phyloP scores from a whole-genome alignment of 2,113 vertebrate genomes.

The Cranoglanis bouderius region DNA sequence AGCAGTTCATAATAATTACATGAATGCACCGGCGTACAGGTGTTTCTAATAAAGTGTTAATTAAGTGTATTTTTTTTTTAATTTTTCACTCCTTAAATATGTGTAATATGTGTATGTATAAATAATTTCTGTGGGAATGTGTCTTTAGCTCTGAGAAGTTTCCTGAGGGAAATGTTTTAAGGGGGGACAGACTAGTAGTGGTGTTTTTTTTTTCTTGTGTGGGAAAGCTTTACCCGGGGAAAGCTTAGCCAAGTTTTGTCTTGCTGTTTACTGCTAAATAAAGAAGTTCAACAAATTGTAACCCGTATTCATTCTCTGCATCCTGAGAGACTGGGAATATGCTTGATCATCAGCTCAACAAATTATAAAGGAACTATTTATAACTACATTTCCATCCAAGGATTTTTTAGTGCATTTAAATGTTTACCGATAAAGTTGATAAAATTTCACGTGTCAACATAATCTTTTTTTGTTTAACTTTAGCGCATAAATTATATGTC shows the following conservation, averaged over 20 bases:
- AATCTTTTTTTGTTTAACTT: too few relatives aligned
- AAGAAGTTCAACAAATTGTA: not conserved
- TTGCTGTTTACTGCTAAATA: not conserved
- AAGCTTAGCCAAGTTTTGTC: not conserved
- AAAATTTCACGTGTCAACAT: too few relatives aligned
- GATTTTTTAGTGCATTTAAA: too few relatives aligned
- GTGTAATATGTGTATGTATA: not conserved
- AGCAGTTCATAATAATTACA: not conserved
- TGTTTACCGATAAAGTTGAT: too few relatives aligned
- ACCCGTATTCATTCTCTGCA: not conserved
- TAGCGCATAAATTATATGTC: too few relatives aligned
- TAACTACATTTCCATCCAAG: too few relatives aligned
- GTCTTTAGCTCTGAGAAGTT: not conserved
- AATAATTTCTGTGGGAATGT: not conserved
- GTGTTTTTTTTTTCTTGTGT: not conserved
- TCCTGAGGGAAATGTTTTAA: not conserved
- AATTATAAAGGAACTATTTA: not conserved
- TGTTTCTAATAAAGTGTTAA: not conserved
- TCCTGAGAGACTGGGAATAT: not conserved
- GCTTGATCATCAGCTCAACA: not conserved
- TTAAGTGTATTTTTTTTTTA: not conserved
- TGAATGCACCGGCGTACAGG: not conserved
- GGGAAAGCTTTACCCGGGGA: not conserved
- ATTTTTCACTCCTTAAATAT: not conserved
- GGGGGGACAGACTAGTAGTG: not conserved